Evolutionary conservation across 1,140 invertebrate species (phyloP), one percentile per base, ranked within the genome.

Genomic region (Tetragonula clypearis): DNA sequence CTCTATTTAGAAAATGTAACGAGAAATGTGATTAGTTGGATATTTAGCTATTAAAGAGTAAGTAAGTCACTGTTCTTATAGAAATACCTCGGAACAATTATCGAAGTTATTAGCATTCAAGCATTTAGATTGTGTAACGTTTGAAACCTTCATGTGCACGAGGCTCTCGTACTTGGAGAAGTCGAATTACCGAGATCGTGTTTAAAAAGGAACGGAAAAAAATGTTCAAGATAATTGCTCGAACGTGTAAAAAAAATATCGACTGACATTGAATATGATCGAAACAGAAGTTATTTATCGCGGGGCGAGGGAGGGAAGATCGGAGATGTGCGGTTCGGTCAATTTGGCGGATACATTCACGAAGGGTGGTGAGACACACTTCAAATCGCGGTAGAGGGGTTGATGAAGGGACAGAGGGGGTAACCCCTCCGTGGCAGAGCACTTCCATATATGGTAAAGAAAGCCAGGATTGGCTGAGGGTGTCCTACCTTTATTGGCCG

Each of bases 361-460:
- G 74, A 65, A 86, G 85, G 85, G 80, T 88, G 53, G 81, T 78
- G 87, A 87, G 86, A 85, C 58, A 74, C 77, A 87, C 79, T 81
- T 81, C 19, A 49, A 26, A 53, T 15, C 41, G 23, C 17, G 0
- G 60, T 30, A 14, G 58, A 26, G 35, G 74, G 41, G 62, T 62
- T 69, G 26, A 66, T 87, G 30, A 60, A 26, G 58, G 82, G 77
- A 68, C 74, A 73, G 65, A 66, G 78, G 85, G 82, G 69, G 56
- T 79, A 62, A 88, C 90, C 93, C 91, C 92, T 91, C 91, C 88
- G 85, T 82, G 86, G 88, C 86, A 88, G 91, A 90, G 87, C 89
- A 92, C 92, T 95, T 92, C 95, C 95, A 95, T 95, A 96, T 95
- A 96, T 95, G 95, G 95, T 95, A 94, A 95, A 95, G 94, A 95